Percentiles rank a stretch among this genome's conserved stretches.
These are phyloP conservation scores for Ctenosaura bakeri DNA, from an alignment of 2,797 vertebrate genomes.

Conservation along the genomic window DNA sequence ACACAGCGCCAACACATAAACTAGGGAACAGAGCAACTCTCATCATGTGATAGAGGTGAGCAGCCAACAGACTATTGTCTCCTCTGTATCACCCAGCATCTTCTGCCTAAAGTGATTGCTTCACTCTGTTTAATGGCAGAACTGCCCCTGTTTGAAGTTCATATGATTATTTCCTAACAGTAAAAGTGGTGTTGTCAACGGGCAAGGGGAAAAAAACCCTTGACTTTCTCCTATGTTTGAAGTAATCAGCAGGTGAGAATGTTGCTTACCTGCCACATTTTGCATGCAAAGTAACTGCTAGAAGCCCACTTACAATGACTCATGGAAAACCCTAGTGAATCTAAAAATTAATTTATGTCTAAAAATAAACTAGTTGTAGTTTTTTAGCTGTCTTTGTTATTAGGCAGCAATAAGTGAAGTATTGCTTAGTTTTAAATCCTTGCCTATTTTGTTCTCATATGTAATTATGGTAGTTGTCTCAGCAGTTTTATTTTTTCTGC, in stretches of 20 bases:
- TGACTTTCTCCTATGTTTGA: neutral
- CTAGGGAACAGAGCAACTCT: no score
- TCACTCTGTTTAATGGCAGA: no score
- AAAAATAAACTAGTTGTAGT: neutral
- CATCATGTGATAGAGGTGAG: no score
- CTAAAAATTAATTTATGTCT: neutral
- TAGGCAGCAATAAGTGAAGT: no score
- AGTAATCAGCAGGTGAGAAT: neutral
- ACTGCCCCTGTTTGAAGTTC: neutral
- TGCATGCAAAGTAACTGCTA: no score
- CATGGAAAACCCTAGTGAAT: neutral
- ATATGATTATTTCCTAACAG: neutral
- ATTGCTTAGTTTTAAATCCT: no score
- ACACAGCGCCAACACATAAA: no score
- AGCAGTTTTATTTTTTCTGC: no score
- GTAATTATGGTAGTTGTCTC: no score
- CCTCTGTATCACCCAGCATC: neutral
- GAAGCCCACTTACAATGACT: neutral
- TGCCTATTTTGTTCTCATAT: no score
- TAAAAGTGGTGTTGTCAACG: neutral
- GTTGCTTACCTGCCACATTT: neutral
- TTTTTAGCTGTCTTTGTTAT: neutral
- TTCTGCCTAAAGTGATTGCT: neutral
- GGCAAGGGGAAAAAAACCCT: no score
- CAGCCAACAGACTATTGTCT: no score